Conservation (phyloP, 2,113 vertebrate species). For the Apistogramma diplotaenia region DNA sequence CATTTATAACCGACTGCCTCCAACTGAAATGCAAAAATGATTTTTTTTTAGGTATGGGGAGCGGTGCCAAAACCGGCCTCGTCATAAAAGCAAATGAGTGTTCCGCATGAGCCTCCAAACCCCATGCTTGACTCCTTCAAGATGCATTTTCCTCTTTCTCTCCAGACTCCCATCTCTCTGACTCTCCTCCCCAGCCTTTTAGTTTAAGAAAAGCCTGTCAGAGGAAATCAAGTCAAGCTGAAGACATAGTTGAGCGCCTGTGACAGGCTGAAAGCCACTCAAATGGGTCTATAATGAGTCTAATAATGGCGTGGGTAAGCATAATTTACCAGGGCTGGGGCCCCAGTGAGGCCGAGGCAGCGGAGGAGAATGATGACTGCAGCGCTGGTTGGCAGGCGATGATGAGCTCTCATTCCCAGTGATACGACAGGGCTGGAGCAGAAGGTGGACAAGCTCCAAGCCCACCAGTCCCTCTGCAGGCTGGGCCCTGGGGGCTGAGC, state of each 20-base stretch:
- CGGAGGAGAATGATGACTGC: constrained; percentile 57
- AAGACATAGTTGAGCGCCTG: constrained; percentile 71
- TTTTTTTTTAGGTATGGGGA: constrained; percentile 25
- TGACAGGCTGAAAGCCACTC: constrained; percentile 77
- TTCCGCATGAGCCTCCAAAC: constrained; percentile 62
- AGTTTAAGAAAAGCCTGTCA: constrained; percentile 75
- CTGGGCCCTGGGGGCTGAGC: constrained; percentile 47
- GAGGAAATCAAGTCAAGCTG: constrained; percentile 71
- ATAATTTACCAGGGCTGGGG: constrained; percentile 67
- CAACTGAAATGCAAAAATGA: constrained; percentile 40
- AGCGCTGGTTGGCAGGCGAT: constrained; percentile 53
- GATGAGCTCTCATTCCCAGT: constrained; percentile 65
- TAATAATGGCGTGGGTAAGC: constrained; percentile 77
- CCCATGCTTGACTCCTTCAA: constrained; percentile 40
- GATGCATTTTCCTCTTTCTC: constrained; percentile 54
- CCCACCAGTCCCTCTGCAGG: constrained; percentile 53
- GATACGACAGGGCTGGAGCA: constrained; percentile 65
- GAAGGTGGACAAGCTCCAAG: constrained; percentile 70
- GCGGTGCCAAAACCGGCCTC: constrained; percentile 53
- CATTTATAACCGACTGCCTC: constrained; percentile 31
- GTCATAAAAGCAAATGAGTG: constrained; percentile 70
- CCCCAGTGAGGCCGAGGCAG: constrained; percentile 44
- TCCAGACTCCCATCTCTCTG: constrained; percentile 25
- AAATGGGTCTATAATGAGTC: constrained; percentile 75
- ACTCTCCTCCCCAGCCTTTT: constrained; percentile 60